Conservation (phyloP, 2,888 invertebrate species). For the Epiperipatus broadwayi region DNA sequence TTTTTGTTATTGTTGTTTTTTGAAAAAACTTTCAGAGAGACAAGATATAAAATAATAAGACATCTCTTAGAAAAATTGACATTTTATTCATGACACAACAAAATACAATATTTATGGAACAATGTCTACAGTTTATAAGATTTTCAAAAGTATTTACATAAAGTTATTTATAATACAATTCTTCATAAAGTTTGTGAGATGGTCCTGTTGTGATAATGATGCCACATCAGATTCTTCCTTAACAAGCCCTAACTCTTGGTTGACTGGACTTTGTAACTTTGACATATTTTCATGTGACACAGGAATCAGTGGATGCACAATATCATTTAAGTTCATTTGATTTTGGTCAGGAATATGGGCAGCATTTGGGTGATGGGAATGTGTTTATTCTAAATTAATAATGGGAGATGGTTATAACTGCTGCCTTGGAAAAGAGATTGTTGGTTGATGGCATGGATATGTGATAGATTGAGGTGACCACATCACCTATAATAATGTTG, state of each 20-base stretch:
- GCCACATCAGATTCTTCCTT: conserved; percentile 36
- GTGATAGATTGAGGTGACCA: conserved; percentile 58
- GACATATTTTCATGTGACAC: conserved; percentile 9
- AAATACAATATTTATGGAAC: conserved; percentile 14
- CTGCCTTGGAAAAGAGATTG: conserved; percentile 34
- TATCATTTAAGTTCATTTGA: conserved; percentile 32
- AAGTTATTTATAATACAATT: conserved; percentile 29
- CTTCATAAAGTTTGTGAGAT: conserved; percentile 83
- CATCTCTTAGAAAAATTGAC: conserved; percentile 8
- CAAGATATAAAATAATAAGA: conserved; percentile 14
- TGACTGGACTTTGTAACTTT: conserved; percentile 23
- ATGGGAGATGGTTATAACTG: conserved; percentile 27
- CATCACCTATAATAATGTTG: conserved; percentile 32
- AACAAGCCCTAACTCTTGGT: conserved; percentile 23
- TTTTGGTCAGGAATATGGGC: conserved; percentile 32
- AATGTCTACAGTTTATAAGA: no score
- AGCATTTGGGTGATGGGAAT: conserved; percentile 26
- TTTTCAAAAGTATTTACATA: no score
- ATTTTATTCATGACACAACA: conserved; percentile 13
- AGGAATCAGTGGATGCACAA: conserved; percentile 28
- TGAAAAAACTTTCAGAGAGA: not conserved
- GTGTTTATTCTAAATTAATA: conserved; percentile 26
- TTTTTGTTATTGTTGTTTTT: no score
- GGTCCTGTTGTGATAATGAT: conserved; percentile 74
- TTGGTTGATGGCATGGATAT: conserved; percentile 39